Conservation (phyloP, 30 jellyfish, hydroid and myxozoan species). For the Aurelia aurita complex sp. Pacific region DNA sequence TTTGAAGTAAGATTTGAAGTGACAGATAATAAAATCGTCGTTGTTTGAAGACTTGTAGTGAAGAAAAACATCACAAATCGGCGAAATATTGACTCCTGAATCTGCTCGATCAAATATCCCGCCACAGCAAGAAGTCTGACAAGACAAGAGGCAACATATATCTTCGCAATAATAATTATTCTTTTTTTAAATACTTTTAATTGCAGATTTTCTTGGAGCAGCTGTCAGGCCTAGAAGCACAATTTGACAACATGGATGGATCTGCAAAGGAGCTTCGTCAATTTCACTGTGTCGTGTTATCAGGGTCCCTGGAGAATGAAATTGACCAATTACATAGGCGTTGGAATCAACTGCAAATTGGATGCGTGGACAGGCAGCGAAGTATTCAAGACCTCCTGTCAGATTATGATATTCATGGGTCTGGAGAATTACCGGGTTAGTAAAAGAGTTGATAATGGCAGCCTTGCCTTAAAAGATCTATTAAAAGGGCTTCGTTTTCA, state of each 20-base stretch:
- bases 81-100: no score
- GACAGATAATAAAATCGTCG: no score
- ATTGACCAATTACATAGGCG: conserved; percentile 88
- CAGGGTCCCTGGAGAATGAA: conserved; percentile 70
- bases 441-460: no score
- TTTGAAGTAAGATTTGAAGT: no score
- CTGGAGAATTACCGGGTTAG: conserved; percentile 67
- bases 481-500: no score
- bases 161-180: background rate
- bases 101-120: no score
- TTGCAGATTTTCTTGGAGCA: conserved; percentile 68
- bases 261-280: conserved; percentile 92
- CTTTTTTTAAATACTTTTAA: background rate
- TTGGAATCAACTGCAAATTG: conserved; percentile 88
- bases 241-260: conserved; percentile 90
- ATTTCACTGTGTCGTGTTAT: conserved; percentile 81
- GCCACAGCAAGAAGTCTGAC: no score
- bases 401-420: conserved; percentile 71
- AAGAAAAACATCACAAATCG: no score
- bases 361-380: conserved; percentile 71
- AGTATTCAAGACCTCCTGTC: conserved; percentile 59
- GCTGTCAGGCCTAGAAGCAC: conserved; percentile 76
- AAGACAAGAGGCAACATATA: no score
- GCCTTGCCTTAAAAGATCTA: no score
- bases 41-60: no score